Base-by-base conservation (phyloP, 2,888 invertebrate genomes). In the Platerodrilus igneus region DNA sequence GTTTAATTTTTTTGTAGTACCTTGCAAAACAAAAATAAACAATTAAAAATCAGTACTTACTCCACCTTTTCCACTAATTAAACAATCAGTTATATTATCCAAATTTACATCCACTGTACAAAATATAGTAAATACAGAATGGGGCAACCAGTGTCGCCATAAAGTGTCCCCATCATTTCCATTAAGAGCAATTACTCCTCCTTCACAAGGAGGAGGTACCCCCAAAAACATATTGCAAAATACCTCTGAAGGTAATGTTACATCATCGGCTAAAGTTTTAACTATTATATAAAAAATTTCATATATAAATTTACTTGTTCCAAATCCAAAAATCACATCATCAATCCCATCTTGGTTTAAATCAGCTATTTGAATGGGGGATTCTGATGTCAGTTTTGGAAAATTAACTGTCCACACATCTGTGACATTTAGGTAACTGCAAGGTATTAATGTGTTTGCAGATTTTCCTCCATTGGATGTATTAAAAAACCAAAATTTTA, bases 281-380 rank as follows among this genome's bases (percentile, higher is more conserved):
- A 51, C 4, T 7, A 20, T 1, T 2, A 49, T 14, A 28, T 31
- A 37, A 13, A 36, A 27, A 13, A 2, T 36, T n/a, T n/a, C n/a
- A 2, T 9, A n/a, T 2, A 20, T 13, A 11, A 15, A 17, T 20
- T 7, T 46, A 83, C 84, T 83, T 62, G 86, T 84, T 35, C 83
- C 85, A 66, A 82, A 88, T 44, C 86, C 87, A 46, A 87, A 73
- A 36, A 88, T 73, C 14, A 86, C 71, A 65, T 89, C 88, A 31
- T 79, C 73, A 6, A 81, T 61, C 10, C 76, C 77, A 69, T 89
- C 87, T 2, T 71, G 68, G 66, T 87, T 83, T 1, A 86, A 74
- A 64, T 88, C 86, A 14, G 78, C 70, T 42, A 79, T 72, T 50
- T 84, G 71, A 46, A 87, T 69, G 0, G 86, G 79, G 36, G 86